Base-by-base conservation (phyloP, 2,113 vertebrate genomes). In the Rhabdomys dilectus region DNA sequence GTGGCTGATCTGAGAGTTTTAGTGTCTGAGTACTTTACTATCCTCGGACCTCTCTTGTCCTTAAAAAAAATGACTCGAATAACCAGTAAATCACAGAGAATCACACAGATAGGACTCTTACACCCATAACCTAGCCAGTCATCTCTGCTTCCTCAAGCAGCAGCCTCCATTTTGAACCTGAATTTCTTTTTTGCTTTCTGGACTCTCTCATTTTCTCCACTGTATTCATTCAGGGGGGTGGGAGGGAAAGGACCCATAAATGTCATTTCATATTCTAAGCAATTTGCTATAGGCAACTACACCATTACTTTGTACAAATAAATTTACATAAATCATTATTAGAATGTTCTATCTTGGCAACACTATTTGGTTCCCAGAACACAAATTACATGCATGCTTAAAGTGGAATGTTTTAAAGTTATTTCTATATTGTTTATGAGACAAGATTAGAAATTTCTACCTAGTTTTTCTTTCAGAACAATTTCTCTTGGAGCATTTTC, bases 271-370 rank as follows among this genome's bases (percentile, higher is more conserved):
- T 91, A 98, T 98, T 98, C 96, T 91, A 96, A 98, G 97, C 97
- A 97, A 98, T 97, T 98, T 98, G 97, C 98, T 98, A 98, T 97
- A 98, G 98, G 98, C 98, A 98, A 98, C 96, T 96, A 98, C 96
- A 98, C 96, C 94, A 96, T 95, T 97, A 98, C 96, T 98, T 97
- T 98, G 97, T 98, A 98, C 98, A 99, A 98, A 98, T 98, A 98
- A 97, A 98, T 98, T 98, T 98, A 98, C 98, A 99, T 98, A 98
- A 98, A 98, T 98, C 98, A 98, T 97, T 98, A 98, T 98, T 98
- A 98, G 96, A 98, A 96, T 98, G 97, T 97, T 98, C 98, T 98
- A 98, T 97, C 96, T 97, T 96, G 94, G 97, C 97, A 98, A 98
- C 97, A 98, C 98, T 96, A 98, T 97, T 98, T 98, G 98, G 97